Percentiles rank a stretch among this genome's conserved stretches.
Evolutionary conservation across 2,888 invertebrate genomes (phyloP).

Genomic region (Cerceris ruficornis): DNA sequence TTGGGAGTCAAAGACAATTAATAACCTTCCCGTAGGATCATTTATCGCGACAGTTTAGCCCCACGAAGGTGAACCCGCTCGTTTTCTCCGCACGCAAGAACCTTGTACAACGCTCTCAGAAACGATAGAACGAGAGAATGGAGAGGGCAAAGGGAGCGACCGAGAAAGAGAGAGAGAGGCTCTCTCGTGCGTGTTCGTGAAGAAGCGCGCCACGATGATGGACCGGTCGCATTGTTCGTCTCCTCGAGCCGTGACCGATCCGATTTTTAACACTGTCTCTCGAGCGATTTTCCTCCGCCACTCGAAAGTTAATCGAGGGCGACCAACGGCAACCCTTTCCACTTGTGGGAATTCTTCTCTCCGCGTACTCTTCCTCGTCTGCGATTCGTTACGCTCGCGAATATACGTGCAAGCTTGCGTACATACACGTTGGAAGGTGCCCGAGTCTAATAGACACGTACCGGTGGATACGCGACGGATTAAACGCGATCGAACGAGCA

Average conservation of each 20-base stretch:
- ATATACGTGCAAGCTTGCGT: constrained; percentile 9
- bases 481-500: background rate
- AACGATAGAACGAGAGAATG: too few species aligned
- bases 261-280: constrained; percentile 78
- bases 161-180: background rate
- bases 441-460: constrained; percentile 31
- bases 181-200: background rate
- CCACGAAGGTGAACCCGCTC: constrained; percentile 56
- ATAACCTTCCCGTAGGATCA: constrained; percentile 79
- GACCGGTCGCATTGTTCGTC: constrained; percentile 69
- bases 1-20: constrained; percentile 80
- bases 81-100: constrained; percentile 21
- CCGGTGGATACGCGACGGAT: background rate
- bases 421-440: constrained; percentile 6
- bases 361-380: constrained; percentile 7
- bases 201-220: constrained; percentile 36
- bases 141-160: too few species aligned
- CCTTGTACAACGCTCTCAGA: constrained; percentile 6
- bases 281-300: constrained; percentile 60
- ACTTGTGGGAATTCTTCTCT: constrained; percentile 59
- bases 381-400: constrained; percentile 59
- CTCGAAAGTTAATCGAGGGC: constrained; percentile 56
- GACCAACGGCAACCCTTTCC: constrained; percentile 59
- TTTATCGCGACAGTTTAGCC: constrained; percentile 81
- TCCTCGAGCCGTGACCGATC: constrained; percentile 80